These are phyloP conservation scores for Xestia rhomboidea DNA, from an alignment of 2,888 invertebrate species.

Conservation along the genomic window DNA sequence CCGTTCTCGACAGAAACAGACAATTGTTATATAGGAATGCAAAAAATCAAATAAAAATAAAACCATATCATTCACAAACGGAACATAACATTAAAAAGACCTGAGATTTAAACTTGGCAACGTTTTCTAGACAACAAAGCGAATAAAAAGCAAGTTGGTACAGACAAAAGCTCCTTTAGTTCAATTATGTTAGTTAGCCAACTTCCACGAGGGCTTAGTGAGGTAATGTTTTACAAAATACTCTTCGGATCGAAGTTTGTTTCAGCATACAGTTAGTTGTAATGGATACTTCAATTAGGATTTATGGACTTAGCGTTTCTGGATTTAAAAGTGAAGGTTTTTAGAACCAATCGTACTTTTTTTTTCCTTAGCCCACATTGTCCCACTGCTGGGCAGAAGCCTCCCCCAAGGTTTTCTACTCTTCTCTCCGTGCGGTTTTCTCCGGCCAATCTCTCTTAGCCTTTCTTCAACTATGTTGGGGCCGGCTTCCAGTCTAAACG, in stretches of 20 bases:
- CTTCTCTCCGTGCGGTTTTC: no score
- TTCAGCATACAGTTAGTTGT: conserved; percentile 26
- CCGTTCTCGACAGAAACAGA: no score
- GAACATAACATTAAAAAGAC: conserved; percentile 33
- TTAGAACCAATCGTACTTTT: neutral
- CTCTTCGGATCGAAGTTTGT: conserved; percentile 44
- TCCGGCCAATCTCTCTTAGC: no score
- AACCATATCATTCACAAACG: conserved; percentile 12
- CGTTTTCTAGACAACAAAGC: conserved; percentile 46
- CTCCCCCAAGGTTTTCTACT: no score
- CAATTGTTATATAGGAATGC: no score
- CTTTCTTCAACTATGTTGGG: no score
- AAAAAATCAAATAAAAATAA: neutral
- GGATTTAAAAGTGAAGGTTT: neutral
- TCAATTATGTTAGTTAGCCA: conserved; percentile 59
- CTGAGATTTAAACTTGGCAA: conserved; percentile 52
- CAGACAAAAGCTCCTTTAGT: conserved; percentile 57
- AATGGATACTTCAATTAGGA: conserved; percentile 28
- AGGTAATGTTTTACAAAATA: conserved; percentile 56
- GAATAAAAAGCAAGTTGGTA: conserved; percentile 47
- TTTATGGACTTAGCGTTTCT: neutral
- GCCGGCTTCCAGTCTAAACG: no score
- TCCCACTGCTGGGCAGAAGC: no score
- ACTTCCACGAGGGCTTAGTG: conserved; percentile 44
- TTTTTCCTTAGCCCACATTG: no score